Conservation (phyloP, 1,140 invertebrate genomes). For the Physella acuta region DNA sequence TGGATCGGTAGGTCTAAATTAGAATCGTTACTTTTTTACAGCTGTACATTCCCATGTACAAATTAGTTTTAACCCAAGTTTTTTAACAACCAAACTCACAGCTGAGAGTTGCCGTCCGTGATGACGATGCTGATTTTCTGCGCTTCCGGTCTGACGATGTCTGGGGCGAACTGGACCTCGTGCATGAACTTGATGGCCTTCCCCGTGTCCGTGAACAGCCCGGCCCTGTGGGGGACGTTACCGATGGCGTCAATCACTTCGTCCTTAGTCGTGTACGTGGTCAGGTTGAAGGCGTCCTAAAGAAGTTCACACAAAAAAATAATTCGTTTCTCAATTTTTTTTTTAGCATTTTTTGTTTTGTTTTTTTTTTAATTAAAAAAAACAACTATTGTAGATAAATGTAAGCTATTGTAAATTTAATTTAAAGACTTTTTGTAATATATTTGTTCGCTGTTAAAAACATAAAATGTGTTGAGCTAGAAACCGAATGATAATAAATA, state of each 20-base stretch:
- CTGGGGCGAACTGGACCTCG: conserved; percentile 18
- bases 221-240: conserved; percentile 14
- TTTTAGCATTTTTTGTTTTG: too few relatives aligned
- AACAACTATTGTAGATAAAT: too few relatives aligned
- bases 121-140: conserved; percentile 25
- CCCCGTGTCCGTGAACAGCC: conserved; percentile 17
- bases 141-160: neutral
- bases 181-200: conserved; percentile 23
- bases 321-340: too few relatives aligned
- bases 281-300: conserved; percentile 27
- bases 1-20: too few relatives aligned
- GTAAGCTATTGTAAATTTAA: too few relatives aligned
- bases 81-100: neutral
- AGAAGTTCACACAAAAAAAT: too few relatives aligned
- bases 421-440: too few relatives aligned
- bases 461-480: too few relatives aligned
- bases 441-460: too few relatives aligned
- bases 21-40: neutral
- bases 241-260: conserved; percentile 17
- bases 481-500: too few relatives aligned
- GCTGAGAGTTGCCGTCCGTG: conserved; percentile 32
- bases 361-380: too few relatives aligned
- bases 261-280: conserved; percentile 21
- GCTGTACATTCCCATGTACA: neutral
- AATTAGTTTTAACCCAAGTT: neutral